These are phyloP conservation scores for Dolichotis patagonum DNA, from an alignment of 2,113 vertebrate species.

Conservation along the genomic window DNA sequence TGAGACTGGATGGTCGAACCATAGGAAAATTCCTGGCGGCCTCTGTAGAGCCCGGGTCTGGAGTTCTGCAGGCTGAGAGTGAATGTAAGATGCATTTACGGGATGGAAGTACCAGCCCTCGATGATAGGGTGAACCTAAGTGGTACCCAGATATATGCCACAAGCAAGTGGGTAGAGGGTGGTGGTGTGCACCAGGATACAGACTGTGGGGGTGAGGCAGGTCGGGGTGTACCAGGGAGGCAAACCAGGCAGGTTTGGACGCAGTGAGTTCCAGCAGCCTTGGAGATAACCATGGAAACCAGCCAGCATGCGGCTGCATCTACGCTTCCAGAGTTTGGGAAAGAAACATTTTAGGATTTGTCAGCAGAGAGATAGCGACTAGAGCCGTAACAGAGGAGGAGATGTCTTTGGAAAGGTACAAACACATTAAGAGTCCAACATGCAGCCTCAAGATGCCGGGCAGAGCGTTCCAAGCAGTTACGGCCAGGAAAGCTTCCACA, in stretches of 20 bases:
- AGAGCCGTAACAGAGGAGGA: fast-evolving
- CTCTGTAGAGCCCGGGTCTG: fast-evolving
- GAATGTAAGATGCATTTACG: too few relatives aligned
- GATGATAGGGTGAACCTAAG: too few relatives aligned
- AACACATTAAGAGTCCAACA: neutral
- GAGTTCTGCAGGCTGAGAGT: neutral
- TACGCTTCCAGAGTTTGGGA: neutral
- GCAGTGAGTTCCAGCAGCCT: neutral
- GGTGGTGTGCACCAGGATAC: neutral
- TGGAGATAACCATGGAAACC: neutral
- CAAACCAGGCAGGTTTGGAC: neutral
- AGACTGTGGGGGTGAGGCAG: too few relatives aligned
- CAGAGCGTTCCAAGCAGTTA: fast-evolving
- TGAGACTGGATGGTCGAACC: neutral
- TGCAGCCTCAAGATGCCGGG: neutral
- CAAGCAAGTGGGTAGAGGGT: neutral
- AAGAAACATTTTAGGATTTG: neutral
- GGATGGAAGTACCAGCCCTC: neutral
- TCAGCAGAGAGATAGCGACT: neutral
- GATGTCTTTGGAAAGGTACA: neutral
- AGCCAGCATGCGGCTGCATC: neutral
- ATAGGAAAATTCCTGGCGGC: neutral
- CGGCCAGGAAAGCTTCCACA: fast-evolving
- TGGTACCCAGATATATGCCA: neutral
- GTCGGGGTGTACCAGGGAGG: fast-evolving